These are phyloP conservation scores for Plectrocnemia conspersa DNA, from an alignment of 1,140 invertebrate genomes.

Conservation along the genomic window DNA sequence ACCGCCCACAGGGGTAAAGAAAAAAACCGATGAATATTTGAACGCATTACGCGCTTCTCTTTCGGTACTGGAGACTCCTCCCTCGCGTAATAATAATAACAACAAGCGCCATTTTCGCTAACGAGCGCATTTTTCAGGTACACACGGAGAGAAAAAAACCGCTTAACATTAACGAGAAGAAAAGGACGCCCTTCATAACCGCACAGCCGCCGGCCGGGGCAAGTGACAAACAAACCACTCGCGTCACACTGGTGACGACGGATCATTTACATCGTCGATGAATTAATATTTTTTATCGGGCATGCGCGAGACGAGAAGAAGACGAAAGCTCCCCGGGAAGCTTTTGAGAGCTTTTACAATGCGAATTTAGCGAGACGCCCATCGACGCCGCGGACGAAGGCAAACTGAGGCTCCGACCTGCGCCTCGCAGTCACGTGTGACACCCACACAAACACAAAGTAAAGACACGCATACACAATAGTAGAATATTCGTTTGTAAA, in stretches of 20 bases:
- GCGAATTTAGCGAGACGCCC: no score
- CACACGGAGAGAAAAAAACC: slow-evolving; percentile 2
- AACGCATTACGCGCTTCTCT: background rate
- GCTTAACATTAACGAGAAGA: slow-evolving; percentile 3
- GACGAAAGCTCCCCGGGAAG: no score
- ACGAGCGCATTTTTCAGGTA: slow-evolving; percentile 16
- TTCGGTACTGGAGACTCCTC: background rate
- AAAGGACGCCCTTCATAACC: no score
- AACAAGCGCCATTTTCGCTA: slow-evolving; percentile 7
- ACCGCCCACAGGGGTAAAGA: background rate
- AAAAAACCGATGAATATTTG: background rate
- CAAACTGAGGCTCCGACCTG: slow-evolving; percentile 3
- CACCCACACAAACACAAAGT: slow-evolving; percentile 5
- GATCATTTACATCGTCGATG: background rate
- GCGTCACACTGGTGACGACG: background rate
- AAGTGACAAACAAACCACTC: background rate
- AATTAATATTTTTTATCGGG: no score
- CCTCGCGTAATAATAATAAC: no score
- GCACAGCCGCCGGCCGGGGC: no score
- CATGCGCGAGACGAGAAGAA: no score
- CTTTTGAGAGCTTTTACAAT: no score
- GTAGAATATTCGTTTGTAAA: no score
- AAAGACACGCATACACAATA: no score
- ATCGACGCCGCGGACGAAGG: slow-evolving; percentile 2
- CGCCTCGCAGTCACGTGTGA: background rate